phyloP scores from a whole-genome alignment of 2,888 invertebrate species.

The Nesidiocoris tenuis region DNA sequence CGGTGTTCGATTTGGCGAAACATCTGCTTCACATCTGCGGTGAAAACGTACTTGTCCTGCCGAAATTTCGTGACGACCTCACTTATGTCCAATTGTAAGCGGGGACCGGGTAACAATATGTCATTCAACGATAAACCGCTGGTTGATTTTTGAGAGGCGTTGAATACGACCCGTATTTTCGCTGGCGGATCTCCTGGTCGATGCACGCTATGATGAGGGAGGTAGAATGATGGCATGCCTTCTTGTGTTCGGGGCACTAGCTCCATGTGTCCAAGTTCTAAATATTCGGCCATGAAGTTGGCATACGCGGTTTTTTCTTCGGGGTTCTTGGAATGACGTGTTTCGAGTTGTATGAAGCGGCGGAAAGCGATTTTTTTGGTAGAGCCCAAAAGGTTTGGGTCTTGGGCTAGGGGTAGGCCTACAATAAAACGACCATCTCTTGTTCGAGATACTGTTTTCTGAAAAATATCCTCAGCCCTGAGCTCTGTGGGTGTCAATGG shows the following conservation, averaged over 20 bases:
- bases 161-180: constrained; percentile 14
- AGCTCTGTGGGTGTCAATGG: not conserved
- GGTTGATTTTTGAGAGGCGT: constrained; percentile 8
- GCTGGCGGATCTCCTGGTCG: not conserved
- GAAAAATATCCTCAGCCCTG: not conserved
- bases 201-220: constrained; percentile 6
- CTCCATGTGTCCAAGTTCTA: not conserved
- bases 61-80: constrained; percentile 6
- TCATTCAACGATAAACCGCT: constrained; percentile 1
- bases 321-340: not conserved
- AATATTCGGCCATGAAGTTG: not conserved
- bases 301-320: not conserved
- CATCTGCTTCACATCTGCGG: constrained; percentile 16
- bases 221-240: not conserved
- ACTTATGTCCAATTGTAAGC: not conserved
- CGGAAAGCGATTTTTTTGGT: not conserved
- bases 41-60: not conserved
- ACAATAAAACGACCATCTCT: not conserved
- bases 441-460: not conserved
- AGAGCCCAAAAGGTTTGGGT: not conserved
- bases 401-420: not conserved
- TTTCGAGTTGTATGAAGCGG: not conserved
- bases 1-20: not conserved
- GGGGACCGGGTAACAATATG: not conserved
- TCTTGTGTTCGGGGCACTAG: not conserved